Conservation (phyloP, 1,140 invertebrate species). For the Drosophila chauvacae region DNA sequence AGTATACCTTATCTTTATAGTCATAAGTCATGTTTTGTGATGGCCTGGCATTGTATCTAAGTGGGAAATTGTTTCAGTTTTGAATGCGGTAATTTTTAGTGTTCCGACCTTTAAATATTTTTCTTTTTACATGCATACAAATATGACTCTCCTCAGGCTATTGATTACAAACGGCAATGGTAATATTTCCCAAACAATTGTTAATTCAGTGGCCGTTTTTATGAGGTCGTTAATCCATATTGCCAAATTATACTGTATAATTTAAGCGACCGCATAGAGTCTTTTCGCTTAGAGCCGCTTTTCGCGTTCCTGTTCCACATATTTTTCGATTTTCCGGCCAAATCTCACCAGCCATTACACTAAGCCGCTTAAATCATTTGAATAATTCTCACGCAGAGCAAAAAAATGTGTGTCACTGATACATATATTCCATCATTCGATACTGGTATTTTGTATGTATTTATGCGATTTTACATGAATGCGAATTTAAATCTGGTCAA, state of each 20-base stretch:
- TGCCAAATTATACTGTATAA: slow-evolving; percentile 52
- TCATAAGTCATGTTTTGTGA: slow-evolving; percentile 3
- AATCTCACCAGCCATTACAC: slow-evolving; percentile 60
- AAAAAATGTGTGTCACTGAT: slow-evolving; percentile 42
- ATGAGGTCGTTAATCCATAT: slow-evolving; percentile 47
- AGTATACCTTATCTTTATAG: slow-evolving; percentile 14
- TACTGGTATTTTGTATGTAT: slow-evolving; percentile 25
- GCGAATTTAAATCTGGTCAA: slow-evolving; percentile 57
- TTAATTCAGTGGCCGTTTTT: slow-evolving; percentile 13
- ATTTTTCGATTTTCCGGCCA: neutral
- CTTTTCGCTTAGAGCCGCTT: slow-evolving; percentile 54
- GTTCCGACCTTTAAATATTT: neutral
- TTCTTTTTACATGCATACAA: neutral
- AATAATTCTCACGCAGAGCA: slow-evolving; percentile 24
- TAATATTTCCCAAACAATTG: slow-evolving; percentile 4
- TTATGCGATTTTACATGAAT: slow-evolving; percentile 39
- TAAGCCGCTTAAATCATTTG: slow-evolving; percentile 74
- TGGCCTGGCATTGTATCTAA: neutral
- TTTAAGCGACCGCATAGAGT: slow-evolving; percentile 49
- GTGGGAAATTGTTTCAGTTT: neutral
- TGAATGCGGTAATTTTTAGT: neutral
- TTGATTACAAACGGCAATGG: neutral
- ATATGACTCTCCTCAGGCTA: neutral
- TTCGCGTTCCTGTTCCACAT: neutral
- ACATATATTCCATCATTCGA: slow-evolving; percentile 53